Base-by-base conservation (phyloP, 2,797 vertebrate species). In the Cyclura pinguis region DNA sequence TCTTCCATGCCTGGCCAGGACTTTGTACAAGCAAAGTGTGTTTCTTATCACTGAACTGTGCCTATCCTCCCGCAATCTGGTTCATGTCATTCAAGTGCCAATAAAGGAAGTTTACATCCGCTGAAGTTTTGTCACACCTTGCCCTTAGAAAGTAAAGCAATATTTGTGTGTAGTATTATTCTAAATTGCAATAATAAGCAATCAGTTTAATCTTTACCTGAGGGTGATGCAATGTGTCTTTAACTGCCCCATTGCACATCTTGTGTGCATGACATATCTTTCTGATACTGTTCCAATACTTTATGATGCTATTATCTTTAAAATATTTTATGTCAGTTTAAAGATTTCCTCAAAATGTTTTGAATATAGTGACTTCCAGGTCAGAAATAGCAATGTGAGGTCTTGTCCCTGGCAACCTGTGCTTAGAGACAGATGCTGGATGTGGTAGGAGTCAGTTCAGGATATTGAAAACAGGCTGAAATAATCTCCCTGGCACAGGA, bases 91-190 rank as follows among this genome's bases (percentile, higher is more conserved):
- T 52, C 24, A 16, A 50, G 3, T 85, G 24, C 8, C 47, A 85
- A 88, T 64, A 67, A 62, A 91, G 91, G 20, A 89, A 52, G 52
- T 80, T 76, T 92, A n/a, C 89, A 64, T 18, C 81, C 92, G 59
- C 22, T 27, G 35, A 90, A 52, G 18, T 52, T 29, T 52, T 47
- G 38, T 2, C 22, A 73, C 32, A 52, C 10, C 42, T n/a, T 85
- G 29, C 47, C 27, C n/a, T 85, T 52, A 50, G 64, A 29, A 27
- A 72, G 27, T 50, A 83, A 83, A 64, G 22, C 27, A 47, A 47
- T 47, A 29, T 29, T 14, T 2, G 4, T 16, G 27, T 47, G 16
- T 57, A 20, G 22, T 6, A 10, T 80, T 38, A n/a, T 38, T 18
- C 6, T 14, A 59, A 62, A 29, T 82, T 6, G 29, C 67, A 69